These are phyloP conservation scores for Heterodera schachtii DNA, from an alignment of 1,140 invertebrate genomes.

Conservation along the genomic window DNA sequence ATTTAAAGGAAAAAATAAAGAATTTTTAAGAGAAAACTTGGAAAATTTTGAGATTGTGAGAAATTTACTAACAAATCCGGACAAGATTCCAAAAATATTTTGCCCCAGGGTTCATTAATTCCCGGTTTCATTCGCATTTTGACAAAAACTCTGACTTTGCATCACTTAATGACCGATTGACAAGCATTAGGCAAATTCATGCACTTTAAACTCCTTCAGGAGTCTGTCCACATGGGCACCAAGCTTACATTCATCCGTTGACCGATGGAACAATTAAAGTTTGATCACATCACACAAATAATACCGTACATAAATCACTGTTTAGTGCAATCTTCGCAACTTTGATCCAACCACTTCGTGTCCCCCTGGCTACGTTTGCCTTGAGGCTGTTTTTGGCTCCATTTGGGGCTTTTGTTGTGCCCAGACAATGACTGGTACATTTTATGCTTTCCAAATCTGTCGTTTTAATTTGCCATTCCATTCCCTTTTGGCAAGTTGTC, in stretches of 20 bases:
- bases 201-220: not conserved
- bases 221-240: not conserved
- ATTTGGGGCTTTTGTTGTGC: conserved; percentile 34
- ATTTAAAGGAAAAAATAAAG: too few species aligned
- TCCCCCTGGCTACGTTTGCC: conserved; percentile 26
- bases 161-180: too few species aligned
- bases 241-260: conserved; percentile 34
- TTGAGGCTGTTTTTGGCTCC: conserved; percentile 28
- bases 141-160: too few species aligned
- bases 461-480: not conserved
- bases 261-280: conserved; percentile 33
- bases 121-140: too few species aligned
- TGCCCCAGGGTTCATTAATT: too few species aligned
- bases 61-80: too few species aligned
- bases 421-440: conserved; percentile 4
- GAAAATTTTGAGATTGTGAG: too few species aligned
- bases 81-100: too few species aligned
- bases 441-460: not conserved
- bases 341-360: conserved; percentile 31
- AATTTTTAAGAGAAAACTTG: too few species aligned
- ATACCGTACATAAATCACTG: not conserved
- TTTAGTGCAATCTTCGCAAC: conserved; percentile 29
- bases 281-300: not conserved
- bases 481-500: not conserved
- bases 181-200: not conserved